Base-by-base conservation (phyloP, 2,888 invertebrate genomes). In the Parnassius mnemosyne region DNA sequence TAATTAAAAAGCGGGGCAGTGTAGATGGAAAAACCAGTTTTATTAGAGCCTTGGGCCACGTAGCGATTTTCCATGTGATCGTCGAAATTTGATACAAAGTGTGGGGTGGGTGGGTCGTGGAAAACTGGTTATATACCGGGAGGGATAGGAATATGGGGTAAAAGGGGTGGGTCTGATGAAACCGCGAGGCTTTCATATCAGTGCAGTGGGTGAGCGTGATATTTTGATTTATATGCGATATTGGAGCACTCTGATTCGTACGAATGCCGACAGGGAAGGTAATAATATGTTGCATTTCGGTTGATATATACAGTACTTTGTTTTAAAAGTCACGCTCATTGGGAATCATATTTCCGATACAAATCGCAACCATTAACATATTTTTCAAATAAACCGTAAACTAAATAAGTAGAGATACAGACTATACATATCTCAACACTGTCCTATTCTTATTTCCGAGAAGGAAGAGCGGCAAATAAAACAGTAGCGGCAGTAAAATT, bases 1-100 rank as follows among this genome's bases (percentile, higher is more conserved):
- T 85, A 85, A 87, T 88, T 89, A 87, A 87, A 88, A 87, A 84
- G 79, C 85, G 80, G 80, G 79, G 81, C 83, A 84, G 72, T 78
- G 76, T 77, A 74, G 75, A 71, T 69, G 55, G 51, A 1, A 49
- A 16, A 56, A 57, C 84, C 78, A 77, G 65, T 53, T 11, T 66
- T 68, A 47, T 52, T 52, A 53, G 81, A 77, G 54, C 80, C 65
- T 46, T 61, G 13, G 10, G 56, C 41, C 20, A 16, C 46, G 53
- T 42, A 46, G 46, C 13, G 41, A 59, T 46, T 10, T 16, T 12
- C n/a, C 25, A 11, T 12, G 57, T 42, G 57, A 50, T 25, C 20
- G 10, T 20, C n/a, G n/a, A 12, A 34, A 60, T 53, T 47, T 46
- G 41, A 41, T 42, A 53, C 11, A 16, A 7, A 20, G 47, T 46